Base-by-base conservation (phyloP, 2,888 invertebrate species). In the Coenonympha glycerion region DNA sequence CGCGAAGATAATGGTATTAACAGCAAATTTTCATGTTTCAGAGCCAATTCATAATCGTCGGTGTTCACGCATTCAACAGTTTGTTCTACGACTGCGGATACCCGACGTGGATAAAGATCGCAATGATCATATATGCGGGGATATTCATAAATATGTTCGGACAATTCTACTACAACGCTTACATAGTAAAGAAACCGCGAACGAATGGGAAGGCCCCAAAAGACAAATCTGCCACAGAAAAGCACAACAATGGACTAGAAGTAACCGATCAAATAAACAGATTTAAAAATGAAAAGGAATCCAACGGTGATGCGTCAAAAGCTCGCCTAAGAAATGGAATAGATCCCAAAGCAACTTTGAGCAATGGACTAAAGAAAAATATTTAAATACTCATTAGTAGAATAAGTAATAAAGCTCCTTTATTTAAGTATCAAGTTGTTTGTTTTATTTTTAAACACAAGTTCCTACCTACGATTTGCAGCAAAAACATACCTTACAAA, bases 91-190 rank as follows among this genome's bases (percentile, higher is more conserved):
- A 88, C 56, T 92, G 92, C 71, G 88, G 89, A 60, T 91, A 90
- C 57, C 92, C 93, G 0, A 90, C 90, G 61, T 65, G 80, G 0
- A 76, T 93, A 37, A 89, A 90, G 2, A 71, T 85, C 13, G 75
- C 93, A 45, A 85, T 92, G 31, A 77, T 88, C 5, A 64, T 89
- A 19, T 92, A 93, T 64, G 88, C 92, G 2, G 66, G 79, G 0
- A 79, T 91, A 0, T 93, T 93, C 70, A 86, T 92, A 5, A 93
- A 92, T 60, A 89, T 93, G 77, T 94, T 94, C 66, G 89, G 91
- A 34, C 88, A 90, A 41, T 93, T 93, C 67, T 93, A 93, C 65
- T 77, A 90, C 8, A 83, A 84, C 49, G 90, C 85, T 53, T 93
- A 93, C 65, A 71, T 82, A 79, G 16, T 41, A 11, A 8, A 26